Evolutionary conservation across 2,113 vertebrate species (phyloP).

Genomic region (Eclectus roratus): DNA sequence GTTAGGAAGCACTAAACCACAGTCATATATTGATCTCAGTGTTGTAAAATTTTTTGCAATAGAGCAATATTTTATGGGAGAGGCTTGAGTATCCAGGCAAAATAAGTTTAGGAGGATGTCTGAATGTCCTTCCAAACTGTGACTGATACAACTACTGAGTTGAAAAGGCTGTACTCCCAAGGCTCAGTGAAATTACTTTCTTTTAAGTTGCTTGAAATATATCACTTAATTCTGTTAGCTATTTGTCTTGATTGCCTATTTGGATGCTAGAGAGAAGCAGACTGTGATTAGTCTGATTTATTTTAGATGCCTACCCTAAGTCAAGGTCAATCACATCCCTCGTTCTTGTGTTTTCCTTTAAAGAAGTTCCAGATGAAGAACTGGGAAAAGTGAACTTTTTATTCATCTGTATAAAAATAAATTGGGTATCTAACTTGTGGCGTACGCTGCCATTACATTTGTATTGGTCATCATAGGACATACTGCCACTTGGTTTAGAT

Average conservation of each 20-base stretch:
- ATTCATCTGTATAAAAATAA: not conserved
- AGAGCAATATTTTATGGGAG: not conserved
- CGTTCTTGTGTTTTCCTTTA: not conserved
- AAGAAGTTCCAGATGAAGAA: not conserved
- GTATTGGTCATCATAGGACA: not conserved
- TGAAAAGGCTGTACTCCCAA: not conserved
- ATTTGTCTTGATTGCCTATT: slow-evolving; percentile 49
- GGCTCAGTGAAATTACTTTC: slow-evolving; percentile 3
- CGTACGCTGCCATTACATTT: not conserved
- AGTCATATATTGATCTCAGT: not conserved
- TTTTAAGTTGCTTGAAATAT: not conserved
- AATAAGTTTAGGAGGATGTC: not conserved
- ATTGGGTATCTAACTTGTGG: not conserved
- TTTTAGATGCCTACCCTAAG: slow-evolving; percentile 23
- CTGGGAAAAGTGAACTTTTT: not conserved
- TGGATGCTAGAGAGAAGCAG: slow-evolving; percentile 6
- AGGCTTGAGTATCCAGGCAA: not conserved
- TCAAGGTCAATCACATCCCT: slow-evolving; percentile 40
- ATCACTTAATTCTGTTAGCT: slow-evolving; percentile 42
- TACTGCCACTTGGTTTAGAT: not conserved
- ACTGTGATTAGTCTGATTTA: slow-evolving; percentile 51
- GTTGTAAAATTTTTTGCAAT: not conserved
- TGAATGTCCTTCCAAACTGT: not conserved
- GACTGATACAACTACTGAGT: not conserved
- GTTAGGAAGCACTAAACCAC: not conserved